Base-by-base conservation (phyloP, 2,113 vertebrate genomes). In the Forbesichthys papilliferus region DNA sequence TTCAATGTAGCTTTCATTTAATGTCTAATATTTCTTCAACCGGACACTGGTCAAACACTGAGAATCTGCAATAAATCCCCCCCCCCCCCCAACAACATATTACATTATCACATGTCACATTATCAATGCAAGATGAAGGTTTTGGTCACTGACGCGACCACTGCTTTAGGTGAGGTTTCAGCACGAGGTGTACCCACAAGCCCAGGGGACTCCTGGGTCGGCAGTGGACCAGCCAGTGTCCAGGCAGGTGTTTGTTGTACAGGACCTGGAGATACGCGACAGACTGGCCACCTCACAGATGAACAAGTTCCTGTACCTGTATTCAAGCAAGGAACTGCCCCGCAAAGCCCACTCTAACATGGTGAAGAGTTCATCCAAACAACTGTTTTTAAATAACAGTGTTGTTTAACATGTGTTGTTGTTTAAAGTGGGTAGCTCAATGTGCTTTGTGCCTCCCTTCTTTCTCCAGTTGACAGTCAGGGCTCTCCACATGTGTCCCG, bases 251-350 rank as follows among this genome's bases (percentile, higher is more conserved):
- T 96, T 99, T 77, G 82, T 95, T 1, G 96, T 99, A 69, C 98
- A 99, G 81, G 98, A 99, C 67, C 91, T 99, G 52, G 98, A 99
- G 78, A 98, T 99, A 9, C 92, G 96, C 66, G 98, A 99, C 83
- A 93, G 98, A 7, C 91, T 99, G 86, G 96, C 96, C 46, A 93
- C 96, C 0, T 99, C 98, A 12, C 97, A 99, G 72, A 99, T 99
- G 96, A 99, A 99, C 84, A 99, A 99, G 85, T 99, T 99, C 83
- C 93, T 99, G 14, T 97, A 98, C 73, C 92, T 98, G 56, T 98
- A 98, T 74, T 95, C 95, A 16, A 98, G 96, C 88, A 96, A 97
- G 65, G 95, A 98, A 85, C 95, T 98, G 95, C 96, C 96, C 20
- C 91, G 96, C 47, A 98, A 98, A 88, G 95, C 96, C 0, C 96